phyloP scores from a whole-genome alignment of 2,888 invertebrate genomes.

The Mamestra brassicae region DNA sequence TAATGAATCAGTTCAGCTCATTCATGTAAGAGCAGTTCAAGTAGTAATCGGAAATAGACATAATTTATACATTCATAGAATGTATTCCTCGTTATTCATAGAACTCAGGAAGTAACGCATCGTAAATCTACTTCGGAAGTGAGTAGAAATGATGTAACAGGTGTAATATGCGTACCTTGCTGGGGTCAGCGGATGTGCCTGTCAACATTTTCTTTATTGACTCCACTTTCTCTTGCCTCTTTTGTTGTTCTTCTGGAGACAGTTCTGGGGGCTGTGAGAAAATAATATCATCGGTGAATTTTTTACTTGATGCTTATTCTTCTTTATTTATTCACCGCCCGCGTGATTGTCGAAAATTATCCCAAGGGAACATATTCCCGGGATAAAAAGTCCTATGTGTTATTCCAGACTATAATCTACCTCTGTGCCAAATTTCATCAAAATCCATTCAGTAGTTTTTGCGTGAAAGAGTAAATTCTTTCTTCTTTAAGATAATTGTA shows the following conservation, averaged over 20 bases:
- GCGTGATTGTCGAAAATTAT: too few relatives aligned
- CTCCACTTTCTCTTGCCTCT: conserved; percentile 96
- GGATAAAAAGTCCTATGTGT: too few relatives aligned
- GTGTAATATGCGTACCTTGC: conserved; percentile 78
- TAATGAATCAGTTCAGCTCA: conserved; percentile 29
- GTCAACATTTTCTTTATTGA: conserved; percentile 97
- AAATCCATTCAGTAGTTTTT: too few relatives aligned
- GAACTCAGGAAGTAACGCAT: conserved; percentile 57
- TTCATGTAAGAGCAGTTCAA: conserved; percentile 29
- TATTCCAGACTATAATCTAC: too few relatives aligned
- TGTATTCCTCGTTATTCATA: conserved; percentile 49
- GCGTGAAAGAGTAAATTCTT: too few relatives aligned
- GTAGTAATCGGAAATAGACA: conserved; percentile 54
- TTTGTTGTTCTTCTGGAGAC: conserved; percentile 96
- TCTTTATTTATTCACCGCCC: too few relatives aligned
- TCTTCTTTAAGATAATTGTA: too few relatives aligned
- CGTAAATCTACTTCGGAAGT: conserved; percentile 53
- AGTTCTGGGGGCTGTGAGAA: conserved; percentile 93
- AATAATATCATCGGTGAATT: neutral
- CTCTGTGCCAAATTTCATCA: too few relatives aligned
- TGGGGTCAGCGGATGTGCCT: conserved; percentile 90
- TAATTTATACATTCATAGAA: conserved; percentile 58
- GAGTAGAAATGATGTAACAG: conserved; percentile 36
- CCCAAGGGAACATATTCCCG: too few relatives aligned
- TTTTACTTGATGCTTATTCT: too few relatives aligned